phyloP scores from a whole-genome alignment of 2,888 invertebrate genomes.

The Euspilapteryx auroguttella region DNA sequence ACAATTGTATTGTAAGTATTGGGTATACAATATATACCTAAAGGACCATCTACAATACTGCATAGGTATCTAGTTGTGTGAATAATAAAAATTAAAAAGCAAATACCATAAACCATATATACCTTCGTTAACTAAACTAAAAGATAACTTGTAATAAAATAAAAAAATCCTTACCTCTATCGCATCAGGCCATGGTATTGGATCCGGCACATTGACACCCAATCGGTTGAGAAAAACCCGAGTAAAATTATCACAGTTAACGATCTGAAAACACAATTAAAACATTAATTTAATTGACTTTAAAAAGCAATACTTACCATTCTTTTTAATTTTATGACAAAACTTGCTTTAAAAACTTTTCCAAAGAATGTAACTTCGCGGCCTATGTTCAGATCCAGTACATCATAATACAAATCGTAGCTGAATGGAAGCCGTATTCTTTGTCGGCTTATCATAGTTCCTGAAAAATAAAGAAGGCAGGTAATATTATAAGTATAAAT shows the following conservation, averaged over 20 bases:
- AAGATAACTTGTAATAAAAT: no score
- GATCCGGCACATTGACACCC: conserved; percentile 82
- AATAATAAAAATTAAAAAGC: no score
- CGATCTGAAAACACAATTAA: conserved; percentile 66
- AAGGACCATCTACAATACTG: no score
- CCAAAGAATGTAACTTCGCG: conserved; percentile 79
- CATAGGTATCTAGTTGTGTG: no score
- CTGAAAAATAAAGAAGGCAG: conserved; percentile 46
- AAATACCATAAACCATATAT: no score
- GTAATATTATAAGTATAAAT: no score
- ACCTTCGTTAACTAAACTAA: no score
- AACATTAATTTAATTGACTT: no score
- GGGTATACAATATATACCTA: no score
- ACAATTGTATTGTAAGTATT: no score
- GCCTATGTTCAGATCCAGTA: conserved; percentile 87
- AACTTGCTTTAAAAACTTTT: conserved; percentile 63
- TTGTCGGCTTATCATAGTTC: conserved; percentile 80
- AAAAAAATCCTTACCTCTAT: conserved; percentile 32
- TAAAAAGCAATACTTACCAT: no score
- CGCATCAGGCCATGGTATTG: conserved; percentile 40
- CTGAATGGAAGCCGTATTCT: conserved; percentile 78
- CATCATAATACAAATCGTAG: conserved; percentile 76
- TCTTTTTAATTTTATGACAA: not conserved
- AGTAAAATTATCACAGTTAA: conserved; percentile 86
- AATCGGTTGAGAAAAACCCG: conserved; percentile 80